Percentiles rank a stretch among this genome's conserved stretches.
Evolutionary conservation across 2,888 invertebrate genomes (phyloP).

Genomic region (Deroplatys truncata): DNA sequence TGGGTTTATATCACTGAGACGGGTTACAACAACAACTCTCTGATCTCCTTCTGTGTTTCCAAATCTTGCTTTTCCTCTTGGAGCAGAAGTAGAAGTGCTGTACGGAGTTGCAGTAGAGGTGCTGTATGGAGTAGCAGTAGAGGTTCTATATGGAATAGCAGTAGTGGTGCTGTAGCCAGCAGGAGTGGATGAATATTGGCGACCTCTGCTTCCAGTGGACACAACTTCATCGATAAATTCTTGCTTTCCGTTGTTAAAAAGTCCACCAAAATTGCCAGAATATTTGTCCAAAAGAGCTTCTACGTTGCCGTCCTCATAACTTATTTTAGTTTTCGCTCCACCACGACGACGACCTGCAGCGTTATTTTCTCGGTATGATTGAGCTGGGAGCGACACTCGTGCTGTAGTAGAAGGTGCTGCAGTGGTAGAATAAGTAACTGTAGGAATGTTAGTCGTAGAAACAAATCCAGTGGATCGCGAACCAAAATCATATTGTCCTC

Average conservation of each 20-base stretch:
- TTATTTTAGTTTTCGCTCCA: not conserved
- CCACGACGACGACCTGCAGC: not conserved
- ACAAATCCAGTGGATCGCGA: not conserved
- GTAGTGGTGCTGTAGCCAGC: not conserved
- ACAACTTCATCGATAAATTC: constrained; percentile 28
- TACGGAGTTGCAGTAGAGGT: not conserved
- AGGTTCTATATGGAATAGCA: no score
- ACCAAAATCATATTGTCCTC: not conserved
- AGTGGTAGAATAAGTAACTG: not conserved
- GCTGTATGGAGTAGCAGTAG: not conserved
- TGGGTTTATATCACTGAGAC: constrained; percentile 68
- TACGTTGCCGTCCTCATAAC: constrained; percentile 19
- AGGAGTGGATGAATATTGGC: not conserved
- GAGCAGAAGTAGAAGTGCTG: not conserved
- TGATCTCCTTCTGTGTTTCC: constrained; percentile 19
- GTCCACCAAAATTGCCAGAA: constrained; percentile 27
- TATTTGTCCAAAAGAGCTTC: constrained; percentile 28
- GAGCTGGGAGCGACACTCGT: not conserved
- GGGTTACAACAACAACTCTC: constrained; percentile 37
- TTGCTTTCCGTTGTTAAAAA: constrained; percentile 25
- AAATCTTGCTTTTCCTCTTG: not conserved
- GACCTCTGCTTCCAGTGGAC: constrained; percentile 8
- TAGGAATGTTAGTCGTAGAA: not conserved
- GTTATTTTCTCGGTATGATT: not conserved
- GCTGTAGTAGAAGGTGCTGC: not conserved